These are phyloP conservation scores for Xanthia togata DNA, from an alignment of 2,888 invertebrate genomes.

Conservation along the genomic window DNA sequence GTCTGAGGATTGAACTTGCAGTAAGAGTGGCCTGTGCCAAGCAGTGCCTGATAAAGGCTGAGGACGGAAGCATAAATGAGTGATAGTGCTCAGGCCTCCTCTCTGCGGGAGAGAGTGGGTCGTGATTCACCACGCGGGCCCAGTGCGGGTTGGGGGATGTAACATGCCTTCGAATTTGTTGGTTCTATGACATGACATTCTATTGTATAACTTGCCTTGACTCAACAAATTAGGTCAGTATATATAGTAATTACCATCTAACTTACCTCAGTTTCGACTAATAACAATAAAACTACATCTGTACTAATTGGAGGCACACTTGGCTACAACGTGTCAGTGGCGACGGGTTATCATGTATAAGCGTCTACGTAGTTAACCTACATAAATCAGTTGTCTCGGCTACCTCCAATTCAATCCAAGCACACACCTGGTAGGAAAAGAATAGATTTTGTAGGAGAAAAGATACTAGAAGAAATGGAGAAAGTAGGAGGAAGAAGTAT, in stretches of 20 bases:
- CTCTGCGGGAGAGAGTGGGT: neutral
- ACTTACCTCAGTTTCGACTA: constrained; percentile 14
- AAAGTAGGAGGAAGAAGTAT: neutral
- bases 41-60: too few relatives aligned
- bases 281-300: constrained; percentile 48
- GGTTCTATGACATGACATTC: neutral
- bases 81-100: neutral
- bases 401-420: constrained; percentile 11
- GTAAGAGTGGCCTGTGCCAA: neutral
- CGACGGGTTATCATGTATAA: constrained; percentile 46
- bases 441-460: neutral
- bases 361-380: constrained; percentile 28
- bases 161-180: too few relatives aligned
- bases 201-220: neutral
- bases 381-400: constrained; percentile 50
- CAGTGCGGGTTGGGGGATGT: neutral
- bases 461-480: neutral
- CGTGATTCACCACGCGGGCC: neutral
- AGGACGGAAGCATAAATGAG: neutral
- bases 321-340: constrained; percentile 30
- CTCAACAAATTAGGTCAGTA: neutral
- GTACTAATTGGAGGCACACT: constrained; percentile 49
- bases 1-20: neutral
- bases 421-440: neutral
- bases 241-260: neutral